Conservation (phyloP, 1,140 invertebrate species). For the Polypedilum vanderplanki region DNA sequence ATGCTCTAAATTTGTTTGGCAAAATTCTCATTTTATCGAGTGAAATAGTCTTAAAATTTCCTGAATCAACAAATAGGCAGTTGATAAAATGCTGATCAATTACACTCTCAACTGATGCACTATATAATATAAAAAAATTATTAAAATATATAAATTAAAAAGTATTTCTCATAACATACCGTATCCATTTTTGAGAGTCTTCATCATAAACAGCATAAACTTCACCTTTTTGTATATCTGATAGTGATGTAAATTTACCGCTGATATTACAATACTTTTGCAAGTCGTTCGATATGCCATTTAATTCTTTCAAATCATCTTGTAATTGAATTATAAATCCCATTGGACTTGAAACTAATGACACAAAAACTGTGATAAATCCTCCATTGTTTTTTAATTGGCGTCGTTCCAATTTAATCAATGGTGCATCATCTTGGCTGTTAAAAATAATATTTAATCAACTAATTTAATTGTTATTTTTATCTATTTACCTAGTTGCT, state of each 20-base stretch:
- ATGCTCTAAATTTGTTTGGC: conserved; percentile 35
- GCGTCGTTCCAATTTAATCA: conserved; percentile 14
- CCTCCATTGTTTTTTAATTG: conserved; percentile 7
- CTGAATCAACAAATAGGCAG: conserved; percentile 22
- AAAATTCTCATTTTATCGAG: conserved; percentile 36
- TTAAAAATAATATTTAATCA: neutral
- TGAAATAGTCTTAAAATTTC: conserved; percentile 21
- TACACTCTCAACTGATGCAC: neutral
- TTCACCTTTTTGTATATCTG: conserved; percentile 1
- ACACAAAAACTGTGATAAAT: neutral
- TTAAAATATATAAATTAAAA: neutral
- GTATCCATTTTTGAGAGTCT: neutral
- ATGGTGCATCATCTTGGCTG: conserved; percentile 2
- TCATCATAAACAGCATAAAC: conserved; percentile 14
- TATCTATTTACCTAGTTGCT: neutral
- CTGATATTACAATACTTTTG: neutral
- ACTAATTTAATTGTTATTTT: neutral
- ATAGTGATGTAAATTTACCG: conserved; percentile 1
- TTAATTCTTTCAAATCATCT: neutral
- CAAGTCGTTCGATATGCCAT: neutral
- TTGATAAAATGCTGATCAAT: conserved; percentile 4
- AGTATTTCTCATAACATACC: neutral
- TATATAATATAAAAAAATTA: neutral
- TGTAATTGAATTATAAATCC: neutral
- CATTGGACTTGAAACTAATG: neutral